phyloP scores from a whole-genome alignment of 1,140 invertebrate species.

The Kradibia gibbosae region DNA sequence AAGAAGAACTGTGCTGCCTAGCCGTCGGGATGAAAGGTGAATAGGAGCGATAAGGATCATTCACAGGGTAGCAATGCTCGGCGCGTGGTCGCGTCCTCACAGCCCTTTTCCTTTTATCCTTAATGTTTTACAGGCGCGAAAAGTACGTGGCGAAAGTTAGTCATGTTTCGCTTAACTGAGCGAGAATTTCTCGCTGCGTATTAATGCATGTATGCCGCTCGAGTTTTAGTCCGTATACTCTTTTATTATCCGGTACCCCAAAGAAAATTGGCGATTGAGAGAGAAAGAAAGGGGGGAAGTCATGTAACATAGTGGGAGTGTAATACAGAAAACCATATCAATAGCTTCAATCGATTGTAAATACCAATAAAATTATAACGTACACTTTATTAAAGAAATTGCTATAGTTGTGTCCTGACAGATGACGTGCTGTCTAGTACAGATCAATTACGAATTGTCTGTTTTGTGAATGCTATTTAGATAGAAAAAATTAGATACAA shows the following conservation, averaged over 20 bases:
- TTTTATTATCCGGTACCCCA: not conserved
- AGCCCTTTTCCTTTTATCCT: slow-evolving; percentile 34
- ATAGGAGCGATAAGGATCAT: slow-evolving; percentile 44
- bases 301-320: too few species aligned
- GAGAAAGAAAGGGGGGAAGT: not conserved
- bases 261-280: not conserved
- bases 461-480: too few species aligned
- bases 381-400: not conserved
- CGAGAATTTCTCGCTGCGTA: not conserved
- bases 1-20: not conserved
- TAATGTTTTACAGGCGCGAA: slow-evolving; percentile 56
- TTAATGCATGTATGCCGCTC: not conserved
- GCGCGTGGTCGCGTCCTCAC: slow-evolving; percentile 55
- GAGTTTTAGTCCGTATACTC: not conserved
- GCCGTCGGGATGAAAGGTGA: slow-evolving; percentile 15
- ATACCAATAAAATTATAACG: not conserved
- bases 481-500: too few species aligned
- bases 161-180: slow-evolving; percentile 61
- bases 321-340: too few species aligned
- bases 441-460: too few species aligned
- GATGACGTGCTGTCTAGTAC: too few species aligned
- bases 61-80: slow-evolving; percentile 39
- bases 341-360: too few species aligned
- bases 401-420: not conserved
- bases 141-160: slow-evolving; percentile 59